Evolutionary conservation across 2,113 vertebrate genomes (phyloP), one percentile per base, ranked within the genome.

Genomic region (Phylloscopus whistleri): DNA sequence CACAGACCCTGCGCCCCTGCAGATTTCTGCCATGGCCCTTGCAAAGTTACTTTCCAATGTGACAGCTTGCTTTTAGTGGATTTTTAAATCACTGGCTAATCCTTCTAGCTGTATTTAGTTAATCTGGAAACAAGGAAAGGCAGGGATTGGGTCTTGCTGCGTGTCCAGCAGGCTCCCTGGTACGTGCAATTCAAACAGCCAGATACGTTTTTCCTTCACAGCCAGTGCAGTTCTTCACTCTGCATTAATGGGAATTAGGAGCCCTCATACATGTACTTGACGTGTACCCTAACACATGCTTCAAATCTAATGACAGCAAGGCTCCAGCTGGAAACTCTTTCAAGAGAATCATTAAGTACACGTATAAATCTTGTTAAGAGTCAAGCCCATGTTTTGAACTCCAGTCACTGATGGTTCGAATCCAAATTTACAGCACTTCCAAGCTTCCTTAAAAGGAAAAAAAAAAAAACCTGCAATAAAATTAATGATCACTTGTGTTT

Each of bases 401-500:
- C 78, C 46, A 87, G 72, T 88, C 91, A 63, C 46, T 77, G 82
- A 77, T 77, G 87, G 87, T 95, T 90, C 67, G 80, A 77, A 84
- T 88, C 91, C 87, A 96, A 90, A 95, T 90, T 94, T 90, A 86
- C 85, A 92, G 79, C 41, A 74, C 52, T 93, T 73, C 63, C 85
- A 94, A 92, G 90, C 44, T 93, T 91, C 90, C 93, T 96, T 94
- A 88, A 91, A 94, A 96, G 94, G 93, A 0, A 4, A 46, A 49
- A 87, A 59, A 93, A 58, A 93, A 68, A 58, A 2, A 0, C 0
- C 39, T 74, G 63, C 64, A 90, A 63, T 88, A 92, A 94, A 94
- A 95, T 87, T 86, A 90, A 96, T 72, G 85, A 79, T 60, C 13
- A 19, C n/a, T 84, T 39, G 58, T 91, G 89, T 94, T 97, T 97